Base-by-base conservation (phyloP, 2,797 vertebrate genomes). In the Acanthurus tractus region DNA sequence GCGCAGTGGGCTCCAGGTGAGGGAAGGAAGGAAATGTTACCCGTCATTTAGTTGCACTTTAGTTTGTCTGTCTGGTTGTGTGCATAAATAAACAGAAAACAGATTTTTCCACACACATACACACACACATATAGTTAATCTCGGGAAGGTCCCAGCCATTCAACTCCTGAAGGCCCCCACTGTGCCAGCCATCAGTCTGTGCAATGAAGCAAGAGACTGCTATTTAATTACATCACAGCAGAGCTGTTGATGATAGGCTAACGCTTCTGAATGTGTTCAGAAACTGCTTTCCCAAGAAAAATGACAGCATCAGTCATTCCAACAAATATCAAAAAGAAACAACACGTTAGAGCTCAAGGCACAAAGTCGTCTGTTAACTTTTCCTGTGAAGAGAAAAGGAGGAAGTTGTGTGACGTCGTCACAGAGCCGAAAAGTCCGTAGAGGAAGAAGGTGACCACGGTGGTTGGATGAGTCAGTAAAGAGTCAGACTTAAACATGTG, bases 221-320 rank as follows among this genome's bases (percentile, higher is more conserved):
- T 29, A 49, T 83, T 89, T 84, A 81, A 88, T 89, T 86, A 86
- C 70, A 70, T 63, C 66, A 61, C 59, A 73, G 66, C 12, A 65
- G 68, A 87, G 75, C 74, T 78, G 78, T 75, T 79, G 78, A 78
- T 69, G 77, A 67, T 52, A 44, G 73, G 57, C 44, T 22, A 40
- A 69, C 40, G 34, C 64, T 50, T 63, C 64, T 76, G 49, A 68
- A 66, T 48, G 42, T 56, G 45, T 50, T 81, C 22, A 23, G 56
- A 66, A 49, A 54, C 56, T 20, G 46, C 18, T 46, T 54, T 59
- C 49, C 18, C 17, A 46, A 34, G 44, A 74, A 68, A 78, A 78
- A 75, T 1, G 12, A 36, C 59, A 17, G 59, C 8, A 1, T 36
- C 5, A 4, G 52, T 58, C 18, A 0, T 73, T 57, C 63, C 46